phyloP scores from a whole-genome alignment of 2,888 invertebrate species.

The Metopia argyrocephala region DNA sequence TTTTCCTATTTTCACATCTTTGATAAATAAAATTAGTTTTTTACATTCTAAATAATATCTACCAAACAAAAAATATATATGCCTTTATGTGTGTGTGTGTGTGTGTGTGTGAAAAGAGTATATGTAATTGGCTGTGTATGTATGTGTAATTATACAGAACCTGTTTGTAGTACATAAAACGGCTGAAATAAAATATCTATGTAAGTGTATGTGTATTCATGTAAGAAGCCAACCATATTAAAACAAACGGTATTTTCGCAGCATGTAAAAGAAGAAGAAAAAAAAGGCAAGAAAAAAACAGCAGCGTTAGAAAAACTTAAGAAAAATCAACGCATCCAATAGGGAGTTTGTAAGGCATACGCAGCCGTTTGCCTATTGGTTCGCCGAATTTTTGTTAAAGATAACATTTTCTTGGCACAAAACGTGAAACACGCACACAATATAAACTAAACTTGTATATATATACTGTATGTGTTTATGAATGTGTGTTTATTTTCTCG shows the following conservation, averaged over 20 bases:
- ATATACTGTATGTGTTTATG: not conserved
- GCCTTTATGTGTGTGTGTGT: not conserved
- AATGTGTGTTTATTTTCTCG: not conserved
- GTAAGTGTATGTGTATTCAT: too few relatives aligned
- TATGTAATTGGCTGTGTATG: not conserved
- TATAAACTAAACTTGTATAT: not conserved
- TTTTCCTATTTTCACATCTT: slow-evolving; percentile 17
- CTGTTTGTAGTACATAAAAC: not conserved
- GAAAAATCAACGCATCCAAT: slow-evolving; percentile 50
- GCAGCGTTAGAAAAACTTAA: slow-evolving; percentile 18
- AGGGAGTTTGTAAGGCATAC: slow-evolving; percentile 47
- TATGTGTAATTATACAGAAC: not conserved
- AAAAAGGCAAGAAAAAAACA: slow-evolving; percentile 33
- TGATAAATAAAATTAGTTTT: slow-evolving; percentile 33
- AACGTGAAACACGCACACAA: not conserved
- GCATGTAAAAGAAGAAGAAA: slow-evolving; percentile 36
- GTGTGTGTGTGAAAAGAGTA: not conserved
- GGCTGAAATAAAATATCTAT: slow-evolving; percentile 1
- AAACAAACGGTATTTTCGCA: slow-evolving; percentile 34
- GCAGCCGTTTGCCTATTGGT: slow-evolving; percentile 49
- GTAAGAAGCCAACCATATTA: slow-evolving; percentile 46
- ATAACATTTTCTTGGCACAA: slow-evolving; percentile 19
- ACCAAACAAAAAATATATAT: not conserved
- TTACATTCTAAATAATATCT: slow-evolving; percentile 26
- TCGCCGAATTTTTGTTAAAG: slow-evolving; percentile 34